These are phyloP conservation scores for Pterophyllum scalare DNA, from an alignment of 2,113 vertebrate genomes.

Conservation along the genomic window DNA sequence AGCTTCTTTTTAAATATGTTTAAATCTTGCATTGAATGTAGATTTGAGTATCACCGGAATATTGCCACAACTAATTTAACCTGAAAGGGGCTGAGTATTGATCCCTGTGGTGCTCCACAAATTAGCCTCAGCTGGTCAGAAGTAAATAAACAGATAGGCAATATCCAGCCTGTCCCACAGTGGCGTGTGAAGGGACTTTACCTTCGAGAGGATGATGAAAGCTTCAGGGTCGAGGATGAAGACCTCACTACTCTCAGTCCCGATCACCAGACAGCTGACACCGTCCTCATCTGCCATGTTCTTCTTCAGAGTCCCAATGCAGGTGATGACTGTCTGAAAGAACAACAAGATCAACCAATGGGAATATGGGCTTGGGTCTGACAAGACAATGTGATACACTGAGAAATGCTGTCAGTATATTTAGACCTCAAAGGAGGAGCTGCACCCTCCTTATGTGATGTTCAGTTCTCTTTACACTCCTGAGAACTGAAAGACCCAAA, in stretches of 20 bases:
- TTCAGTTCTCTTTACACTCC: neutral
- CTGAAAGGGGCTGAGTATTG: neutral
- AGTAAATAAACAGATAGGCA: neutral
- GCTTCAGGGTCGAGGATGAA: conserved; percentile 89
- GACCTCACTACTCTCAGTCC: conserved; percentile 86
- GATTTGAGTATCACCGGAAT: neutral
- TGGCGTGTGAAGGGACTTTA: neutral
- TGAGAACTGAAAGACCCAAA: neutral
- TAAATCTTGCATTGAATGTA: neutral
- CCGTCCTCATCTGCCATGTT: conserved; percentile 90
- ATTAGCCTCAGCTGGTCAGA: neutral
- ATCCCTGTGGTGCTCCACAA: neutral
- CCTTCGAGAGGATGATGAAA: conserved; percentile 87
- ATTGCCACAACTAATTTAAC: no score
- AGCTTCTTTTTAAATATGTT: neutral
- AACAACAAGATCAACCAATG: neutral
- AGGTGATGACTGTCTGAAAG: conserved; percentile 89
- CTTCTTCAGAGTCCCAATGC: conserved; percentile 90
- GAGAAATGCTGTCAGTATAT: neutral
- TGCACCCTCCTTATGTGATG: neutral
- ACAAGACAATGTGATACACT: neutral
- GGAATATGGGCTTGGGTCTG: neutral
- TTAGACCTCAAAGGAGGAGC: neutral
- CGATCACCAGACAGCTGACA: conserved; percentile 88
- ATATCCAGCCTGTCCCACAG: neutral